phyloP scores from a whole-genome alignment of 1,140 invertebrate species.

The Nasonia vitripennis region DNA sequence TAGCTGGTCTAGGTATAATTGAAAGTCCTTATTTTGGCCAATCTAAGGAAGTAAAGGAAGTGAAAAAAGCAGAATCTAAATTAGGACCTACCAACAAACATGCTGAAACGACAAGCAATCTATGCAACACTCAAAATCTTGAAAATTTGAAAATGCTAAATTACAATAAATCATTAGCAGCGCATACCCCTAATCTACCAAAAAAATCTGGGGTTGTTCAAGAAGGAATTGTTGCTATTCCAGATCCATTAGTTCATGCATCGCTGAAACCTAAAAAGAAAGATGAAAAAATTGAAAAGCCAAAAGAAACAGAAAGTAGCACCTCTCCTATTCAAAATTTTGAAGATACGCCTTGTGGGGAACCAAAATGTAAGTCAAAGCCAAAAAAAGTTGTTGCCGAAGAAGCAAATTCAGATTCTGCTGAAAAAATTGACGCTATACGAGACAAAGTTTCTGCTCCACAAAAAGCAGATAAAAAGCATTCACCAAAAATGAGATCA shows the following conservation, averaged over 20 bases:
- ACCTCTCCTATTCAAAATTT: background rate
- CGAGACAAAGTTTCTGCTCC: conserved; percentile 12
- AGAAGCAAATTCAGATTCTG: background rate
- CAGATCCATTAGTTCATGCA: conserved; percentile 20
- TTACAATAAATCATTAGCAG: background rate
- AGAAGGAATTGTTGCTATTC: conserved; percentile 58
- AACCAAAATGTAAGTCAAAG: conserved; percentile 63
- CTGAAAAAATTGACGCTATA: background rate
- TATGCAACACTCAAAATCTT: background rate
- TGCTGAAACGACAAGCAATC: background rate
- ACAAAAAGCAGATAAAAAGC: conserved; percentile 32
- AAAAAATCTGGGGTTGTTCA: conserved; percentile 53
- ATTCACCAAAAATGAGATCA: background rate
- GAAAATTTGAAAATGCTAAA: background rate
- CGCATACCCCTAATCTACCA: no score
- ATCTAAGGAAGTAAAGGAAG: conserved; percentile 8
- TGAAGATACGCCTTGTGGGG: conserved; percentile 61
- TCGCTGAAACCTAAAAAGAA: conserved; percentile 53
- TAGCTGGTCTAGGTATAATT: conserved; percentile 64
- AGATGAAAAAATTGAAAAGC: conserved; percentile 58
- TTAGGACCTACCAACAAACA: background rate
- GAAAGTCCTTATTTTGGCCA: conserved; percentile 66
- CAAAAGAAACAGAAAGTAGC: conserved; percentile 46
- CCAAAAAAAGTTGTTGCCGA: conserved; percentile 47
- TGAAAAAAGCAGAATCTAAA: conserved; percentile 34